Evolutionary conservation across 2,888 invertebrate species (phyloP), one percentile per base, ranked within the genome.

Genomic region (Acanthacorydalis orientalis): DNA sequence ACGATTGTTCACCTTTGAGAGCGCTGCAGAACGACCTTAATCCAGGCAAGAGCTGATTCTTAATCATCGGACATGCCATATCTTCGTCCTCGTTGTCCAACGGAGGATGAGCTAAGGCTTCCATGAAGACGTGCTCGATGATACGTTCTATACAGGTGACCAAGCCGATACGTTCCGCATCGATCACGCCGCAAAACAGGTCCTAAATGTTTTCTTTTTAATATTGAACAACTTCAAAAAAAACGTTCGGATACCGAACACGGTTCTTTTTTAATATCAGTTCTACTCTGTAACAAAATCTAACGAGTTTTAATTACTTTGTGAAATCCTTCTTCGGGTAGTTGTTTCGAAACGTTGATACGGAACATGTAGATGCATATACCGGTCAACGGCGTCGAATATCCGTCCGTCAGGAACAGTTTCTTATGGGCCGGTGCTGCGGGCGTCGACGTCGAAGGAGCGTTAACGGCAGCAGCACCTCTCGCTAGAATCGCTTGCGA

Each of bases 241-340:
- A n/a, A n/a, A n/a, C n/a, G n/a, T n/a, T n/a, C n/a, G n/a, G n/a
- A n/a, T n/a, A n/a, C n/a, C n/a, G n/a, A n/a, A n/a, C n/a, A n/a
- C n/a, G n/a, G n/a, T n/a, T n/a, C n/a, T n/a, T n/a, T n/a, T n/a
- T n/a, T n/a, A n/a, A n/a, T n/a, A n/a, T n/a, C n/a, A n/a, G n/a
- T n/a, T 37, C 14, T n/a, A 37, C 37, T 37, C 14, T n/a, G 10
- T 37, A 37, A 14, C 7, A 37, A 37, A 37, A 37, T n/a, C n/a
- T n/a, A n/a, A n/a, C 1, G 11, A n/a, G 4, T 35, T 35, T 35
- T n/a, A n/a, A n/a, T n/a, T 50, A 71, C 89, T 68, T 88, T 89
- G 62, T 89, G 89, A 58, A 90, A 90, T n/a, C 89, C 89, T 68
- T 91, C 90, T 62, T 90, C 90, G 0, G 89, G 89, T 53, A 91